Conservation (phyloP, 2,888 invertebrate genomes). For the Sturmia bella region DNA sequence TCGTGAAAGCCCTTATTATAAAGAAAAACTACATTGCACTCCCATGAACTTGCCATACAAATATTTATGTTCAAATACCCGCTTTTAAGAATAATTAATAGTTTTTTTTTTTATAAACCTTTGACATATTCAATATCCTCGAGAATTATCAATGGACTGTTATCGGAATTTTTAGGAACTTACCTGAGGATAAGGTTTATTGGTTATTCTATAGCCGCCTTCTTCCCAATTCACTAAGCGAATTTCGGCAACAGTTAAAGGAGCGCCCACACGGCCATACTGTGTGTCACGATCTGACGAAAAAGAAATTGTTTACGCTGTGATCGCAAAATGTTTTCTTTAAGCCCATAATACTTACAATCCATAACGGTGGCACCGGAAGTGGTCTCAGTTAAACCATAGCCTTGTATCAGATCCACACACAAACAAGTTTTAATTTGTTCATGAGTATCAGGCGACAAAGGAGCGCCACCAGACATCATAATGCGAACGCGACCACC, state of each 20-base stretch:
- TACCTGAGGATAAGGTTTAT: slow-evolving; percentile 90
- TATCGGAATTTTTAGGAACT: slow-evolving; percentile 9
- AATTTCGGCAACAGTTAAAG: slow-evolving; percentile 92
- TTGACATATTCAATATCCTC: too few species aligned
- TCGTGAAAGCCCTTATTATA: too few species aligned
- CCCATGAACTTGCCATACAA: too few species aligned
- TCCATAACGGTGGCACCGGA: slow-evolving; percentile 95
- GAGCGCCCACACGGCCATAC: slow-evolving; percentile 93
- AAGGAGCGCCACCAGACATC: slow-evolving; percentile 96
- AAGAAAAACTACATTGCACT: too few species aligned
- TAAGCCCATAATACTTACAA: slow-evolving; percentile 82
- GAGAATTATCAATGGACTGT: too few species aligned
- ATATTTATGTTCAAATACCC: too few species aligned
- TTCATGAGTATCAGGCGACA: slow-evolving; percentile 96
- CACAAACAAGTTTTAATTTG: slow-evolving; percentile 96
- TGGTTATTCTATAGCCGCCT: slow-evolving; percentile 93
- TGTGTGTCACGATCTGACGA: slow-evolving; percentile 82
- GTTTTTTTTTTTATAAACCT: too few species aligned
- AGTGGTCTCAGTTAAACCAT: slow-evolving; percentile 98
- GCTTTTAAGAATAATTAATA: too few species aligned
- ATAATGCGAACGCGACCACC: slow-evolving; percentile 95
- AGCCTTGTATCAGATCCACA: slow-evolving; percentile 94
- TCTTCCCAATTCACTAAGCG: slow-evolving; percentile 96
- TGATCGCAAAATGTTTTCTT: background rate
- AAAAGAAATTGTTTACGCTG: slow-evolving; percentile 35